phyloP scores from a whole-genome alignment of 2,113 vertebrate genomes.

The Apaloderma vittatum region DNA sequence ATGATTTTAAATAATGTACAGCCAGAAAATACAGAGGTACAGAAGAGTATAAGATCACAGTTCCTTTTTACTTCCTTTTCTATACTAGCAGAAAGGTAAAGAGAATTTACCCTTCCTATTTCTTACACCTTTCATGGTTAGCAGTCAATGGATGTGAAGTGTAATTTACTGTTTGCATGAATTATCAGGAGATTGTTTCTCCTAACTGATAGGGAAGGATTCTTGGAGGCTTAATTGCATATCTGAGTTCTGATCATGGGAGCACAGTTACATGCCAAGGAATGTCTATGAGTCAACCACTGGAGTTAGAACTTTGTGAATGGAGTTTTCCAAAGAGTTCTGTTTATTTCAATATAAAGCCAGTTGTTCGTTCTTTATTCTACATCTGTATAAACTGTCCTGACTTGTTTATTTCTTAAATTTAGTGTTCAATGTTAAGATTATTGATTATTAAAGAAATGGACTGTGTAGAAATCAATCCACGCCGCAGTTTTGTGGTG shows the following conservation, averaged over 20 bases:
- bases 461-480: neutral
- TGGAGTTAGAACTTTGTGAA: neutral
- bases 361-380: neutral
- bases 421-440: neutral
- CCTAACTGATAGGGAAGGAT: neutral
- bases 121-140: neutral
- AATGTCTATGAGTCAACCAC: neutral
- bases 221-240: neutral
- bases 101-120: neutral
- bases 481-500: neutral
- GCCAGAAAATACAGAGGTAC: neutral
- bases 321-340: neutral
- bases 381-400: neutral
- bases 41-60: neutral
- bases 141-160: neutral
- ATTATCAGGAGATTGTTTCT: neutral
- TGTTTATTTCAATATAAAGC: neutral
- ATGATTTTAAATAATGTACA: neutral
- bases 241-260: neutral
- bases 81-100: neutral
- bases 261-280: neutral
- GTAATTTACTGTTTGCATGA: neutral
- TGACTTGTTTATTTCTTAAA: slow-evolving; percentile 1
- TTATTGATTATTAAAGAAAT: neutral
- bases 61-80: neutral